Conservation (phyloP, 2,888 invertebrate genomes). For the Lasioglossum oenotherae region DNA sequence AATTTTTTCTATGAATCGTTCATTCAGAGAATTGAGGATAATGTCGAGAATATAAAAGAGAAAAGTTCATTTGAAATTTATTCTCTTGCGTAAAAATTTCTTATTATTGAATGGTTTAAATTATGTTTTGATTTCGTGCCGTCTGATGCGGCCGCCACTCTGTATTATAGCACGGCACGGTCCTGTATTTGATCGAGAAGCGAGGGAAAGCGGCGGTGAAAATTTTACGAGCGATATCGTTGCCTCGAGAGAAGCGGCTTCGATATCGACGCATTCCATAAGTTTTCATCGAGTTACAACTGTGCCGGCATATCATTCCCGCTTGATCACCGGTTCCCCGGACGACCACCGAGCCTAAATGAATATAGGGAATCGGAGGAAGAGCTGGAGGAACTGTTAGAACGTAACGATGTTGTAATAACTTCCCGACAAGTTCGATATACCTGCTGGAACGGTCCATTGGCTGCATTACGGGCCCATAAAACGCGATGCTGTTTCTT, state of each 20-base stretch:
- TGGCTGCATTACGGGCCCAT: slow-evolving; percentile 78
- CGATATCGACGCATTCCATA: neutral
- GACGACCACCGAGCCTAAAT: neutral
- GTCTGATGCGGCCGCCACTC: no score
- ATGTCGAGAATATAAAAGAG: no score
- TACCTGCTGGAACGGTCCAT: slow-evolving; percentile 76
- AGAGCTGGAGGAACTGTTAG: slow-evolving; percentile 29
- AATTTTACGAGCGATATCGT: neutral
- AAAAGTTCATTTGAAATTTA: no score
- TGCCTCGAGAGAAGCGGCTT: neutral
- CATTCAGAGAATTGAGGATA: no score
- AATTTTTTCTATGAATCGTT: no score
- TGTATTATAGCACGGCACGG: no score
- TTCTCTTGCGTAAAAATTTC: no score
- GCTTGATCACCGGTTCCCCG: neutral
- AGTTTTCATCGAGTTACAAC: neutral
- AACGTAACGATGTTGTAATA: slow-evolving; percentile 79
- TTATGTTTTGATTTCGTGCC: no score
- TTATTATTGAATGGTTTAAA: no score
- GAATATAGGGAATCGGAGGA: slow-evolving; percentile 20
- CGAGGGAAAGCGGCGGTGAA: slow-evolving; percentile 1
- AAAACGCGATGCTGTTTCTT: slow-evolving; percentile 72
- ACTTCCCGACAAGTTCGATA: slow-evolving; percentile 77
- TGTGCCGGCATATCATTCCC: neutral
- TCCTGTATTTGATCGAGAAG: neutral